Percentiles rank a stretch among this genome's conserved stretches.
Evolutionary conservation across 2,888 invertebrate genomes (phyloP).

Genomic region (Hydropsyche betteni): DNA sequence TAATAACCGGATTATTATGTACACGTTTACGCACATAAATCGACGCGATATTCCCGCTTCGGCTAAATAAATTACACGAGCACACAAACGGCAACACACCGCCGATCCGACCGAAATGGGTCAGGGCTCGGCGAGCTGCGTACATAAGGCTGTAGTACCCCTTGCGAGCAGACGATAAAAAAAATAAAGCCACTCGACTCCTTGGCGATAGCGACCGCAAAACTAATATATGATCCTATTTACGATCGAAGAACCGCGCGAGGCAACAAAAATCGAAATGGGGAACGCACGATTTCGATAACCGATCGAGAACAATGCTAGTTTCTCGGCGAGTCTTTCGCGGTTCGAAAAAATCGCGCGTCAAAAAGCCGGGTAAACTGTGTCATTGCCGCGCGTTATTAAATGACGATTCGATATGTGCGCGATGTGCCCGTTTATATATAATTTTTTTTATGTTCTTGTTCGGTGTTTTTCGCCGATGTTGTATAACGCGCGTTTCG

Average conservation of each 20-base stretch:
- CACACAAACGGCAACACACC: background rate
- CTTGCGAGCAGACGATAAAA: slow-evolving; percentile 4
- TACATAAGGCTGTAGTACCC: slow-evolving; percentile 20
- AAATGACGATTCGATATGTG: slow-evolving; percentile 3
- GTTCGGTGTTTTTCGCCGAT: background rate
- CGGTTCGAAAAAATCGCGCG: slow-evolving; percentile 12
- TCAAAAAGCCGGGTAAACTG: slow-evolving; percentile 6
- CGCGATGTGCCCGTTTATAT: slow-evolving; percentile 1
- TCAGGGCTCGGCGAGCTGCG: slow-evolving; percentile 4
- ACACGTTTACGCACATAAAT: too few species aligned
- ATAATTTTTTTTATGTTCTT: background rate
- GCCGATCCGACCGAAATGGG: slow-evolving; percentile 20
- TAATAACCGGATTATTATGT: too few species aligned
- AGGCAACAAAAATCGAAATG: too few species aligned
- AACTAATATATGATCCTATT: too few species aligned
- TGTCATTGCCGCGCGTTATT: slow-evolving; percentile 24
- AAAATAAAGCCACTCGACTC: slow-evolving; percentile 1
- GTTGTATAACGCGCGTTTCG: too few species aligned
- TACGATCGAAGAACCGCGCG: too few species aligned
- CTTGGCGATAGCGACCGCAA: slow-evolving; percentile 4
- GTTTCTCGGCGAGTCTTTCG: background rate
- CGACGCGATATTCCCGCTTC: too few species aligned
- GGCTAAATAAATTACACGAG: background rate
- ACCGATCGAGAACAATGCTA: slow-evolving; percentile 21
- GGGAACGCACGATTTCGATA: background rate